Evolutionary conservation across 2,888 invertebrate genomes (phyloP).

Genomic region (Meloe dianella): DNA sequence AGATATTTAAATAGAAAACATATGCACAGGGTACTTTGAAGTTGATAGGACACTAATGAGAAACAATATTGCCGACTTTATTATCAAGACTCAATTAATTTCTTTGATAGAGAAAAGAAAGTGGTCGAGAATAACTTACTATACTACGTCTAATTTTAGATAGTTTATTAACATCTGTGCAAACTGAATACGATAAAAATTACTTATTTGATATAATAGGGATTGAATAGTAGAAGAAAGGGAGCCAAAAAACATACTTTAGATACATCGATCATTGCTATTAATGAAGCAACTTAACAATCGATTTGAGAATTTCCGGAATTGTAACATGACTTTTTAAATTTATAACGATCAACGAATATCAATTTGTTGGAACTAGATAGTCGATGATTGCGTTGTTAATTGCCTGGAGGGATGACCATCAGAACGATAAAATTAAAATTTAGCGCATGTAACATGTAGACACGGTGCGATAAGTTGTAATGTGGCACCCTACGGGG

Average conservation of each 20-base stretch:
- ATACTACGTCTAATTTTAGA: slow-evolving; percentile 49
- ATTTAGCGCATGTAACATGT: slow-evolving; percentile 39
- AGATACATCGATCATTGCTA: not conserved
- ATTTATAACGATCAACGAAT: not conserved
- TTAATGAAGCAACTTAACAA: slow-evolving; percentile 8
- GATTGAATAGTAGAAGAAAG: not conserved
- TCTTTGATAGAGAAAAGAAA: slow-evolving; percentile 43
- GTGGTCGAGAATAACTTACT: slow-evolving; percentile 40
- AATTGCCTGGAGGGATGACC: slow-evolving; percentile 14
- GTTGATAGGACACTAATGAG: slow-evolving; percentile 53
- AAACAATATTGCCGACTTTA: slow-evolving; percentile 48
- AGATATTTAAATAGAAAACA: slow-evolving; percentile 3
- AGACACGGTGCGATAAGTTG: slow-evolving; percentile 37
- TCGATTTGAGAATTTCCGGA: slow-evolving; percentile 9
- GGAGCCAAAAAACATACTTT: not conserved
- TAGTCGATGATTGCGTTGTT: slow-evolving; percentile 19
- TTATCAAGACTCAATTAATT: slow-evolving; percentile 55
- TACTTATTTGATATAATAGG: not conserved
- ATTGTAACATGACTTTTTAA: slow-evolving; percentile 7
- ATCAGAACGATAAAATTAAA: slow-evolving; percentile 35
- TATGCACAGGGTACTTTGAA: slow-evolving; percentile 36
- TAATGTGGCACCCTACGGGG: slow-evolving; percentile 44
- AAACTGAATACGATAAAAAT: not conserved
- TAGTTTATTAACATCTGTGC: slow-evolving; percentile 44
- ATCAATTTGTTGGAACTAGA: slow-evolving; percentile 2